These are phyloP conservation scores for Microcebus tavaratra DNA, from an alignment of 2,113 vertebrate species.

Conservation along the genomic window DNA sequence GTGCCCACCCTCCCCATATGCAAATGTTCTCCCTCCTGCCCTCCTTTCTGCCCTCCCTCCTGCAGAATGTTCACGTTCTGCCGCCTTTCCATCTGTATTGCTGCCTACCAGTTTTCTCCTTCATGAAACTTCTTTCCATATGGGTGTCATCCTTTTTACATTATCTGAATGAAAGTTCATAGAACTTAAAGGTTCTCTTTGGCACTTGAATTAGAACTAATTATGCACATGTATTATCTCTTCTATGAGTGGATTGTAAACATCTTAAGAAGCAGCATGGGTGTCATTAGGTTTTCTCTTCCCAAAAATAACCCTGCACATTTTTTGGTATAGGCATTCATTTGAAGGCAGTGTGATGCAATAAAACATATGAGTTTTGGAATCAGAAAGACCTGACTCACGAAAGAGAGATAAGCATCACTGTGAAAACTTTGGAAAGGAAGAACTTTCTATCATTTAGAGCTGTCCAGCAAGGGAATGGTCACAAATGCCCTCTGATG, in stretches of 20 bases:
- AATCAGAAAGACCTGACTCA: not conserved
- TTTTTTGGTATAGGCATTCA: not conserved
- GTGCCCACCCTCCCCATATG: rapidly evolving
- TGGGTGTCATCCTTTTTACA: not conserved
- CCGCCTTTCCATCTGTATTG: not conserved
- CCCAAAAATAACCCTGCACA: not conserved
- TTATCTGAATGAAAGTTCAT: not conserved
- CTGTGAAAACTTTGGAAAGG: not conserved
- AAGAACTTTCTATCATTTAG: not conserved
- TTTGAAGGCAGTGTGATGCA: not conserved
- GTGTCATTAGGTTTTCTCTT: not conserved
- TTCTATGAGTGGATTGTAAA: not conserved
- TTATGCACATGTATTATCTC: not conserved
- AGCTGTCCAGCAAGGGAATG: not conserved
- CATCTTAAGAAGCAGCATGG: not conserved
- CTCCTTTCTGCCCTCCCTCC: no score
- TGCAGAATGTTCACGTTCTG: not conserved
- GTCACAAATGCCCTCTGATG: not conserved
- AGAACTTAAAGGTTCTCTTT: not conserved
- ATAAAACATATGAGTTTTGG: not conserved
- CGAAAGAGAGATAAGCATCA: not conserved
- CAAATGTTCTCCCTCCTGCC: no score
- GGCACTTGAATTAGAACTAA: not conserved
- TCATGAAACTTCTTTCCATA: not conserved
- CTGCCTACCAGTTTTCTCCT: not conserved